Conservation (phyloP, 2,113 vertebrate genomes). For the Hystrix cristata region DNA sequence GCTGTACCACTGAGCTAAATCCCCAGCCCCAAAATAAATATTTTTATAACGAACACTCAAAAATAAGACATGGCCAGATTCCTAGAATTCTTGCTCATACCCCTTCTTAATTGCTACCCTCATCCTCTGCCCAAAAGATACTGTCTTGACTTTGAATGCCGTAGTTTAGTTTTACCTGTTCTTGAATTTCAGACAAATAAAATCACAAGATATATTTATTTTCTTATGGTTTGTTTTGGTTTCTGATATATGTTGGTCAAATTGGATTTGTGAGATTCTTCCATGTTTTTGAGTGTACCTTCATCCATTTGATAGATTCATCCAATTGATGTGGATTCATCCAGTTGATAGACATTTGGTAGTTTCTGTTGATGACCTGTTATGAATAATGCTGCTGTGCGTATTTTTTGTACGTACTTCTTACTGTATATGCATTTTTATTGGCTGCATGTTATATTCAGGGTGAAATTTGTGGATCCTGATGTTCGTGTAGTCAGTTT, state of each 20-base stretch:
- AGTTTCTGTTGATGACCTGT: neutral
- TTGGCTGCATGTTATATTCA: neutral
- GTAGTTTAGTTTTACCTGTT: neutral
- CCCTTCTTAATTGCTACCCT: neutral
- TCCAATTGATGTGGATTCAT: too few species aligned
- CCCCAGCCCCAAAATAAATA: neutral
- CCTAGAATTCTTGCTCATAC: neutral
- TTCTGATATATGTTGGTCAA: constrained; percentile 14
- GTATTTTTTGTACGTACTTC: neutral
- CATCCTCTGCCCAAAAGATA: neutral
- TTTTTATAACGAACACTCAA: neutral
- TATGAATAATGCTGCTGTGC: neutral
- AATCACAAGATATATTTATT: neutral
- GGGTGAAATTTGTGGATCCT: neutral
- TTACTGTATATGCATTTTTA: neutral
- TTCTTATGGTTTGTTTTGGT: neutral
- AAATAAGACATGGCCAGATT: neutral
- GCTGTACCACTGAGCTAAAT: too few species aligned
- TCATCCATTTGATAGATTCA: neutral
- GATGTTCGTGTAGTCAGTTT: neutral
- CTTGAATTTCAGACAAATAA: neutral
- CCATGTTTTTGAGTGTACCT: constrained; percentile 1
- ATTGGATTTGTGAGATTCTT: neutral
- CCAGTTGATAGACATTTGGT: neutral
- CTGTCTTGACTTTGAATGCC: neutral